Percentiles rank a stretch among this genome's conserved stretches.
Evolutionary conservation across 2,797 vertebrate genomes (phyloP).

Genomic region (Acanthurus tractus): DNA sequence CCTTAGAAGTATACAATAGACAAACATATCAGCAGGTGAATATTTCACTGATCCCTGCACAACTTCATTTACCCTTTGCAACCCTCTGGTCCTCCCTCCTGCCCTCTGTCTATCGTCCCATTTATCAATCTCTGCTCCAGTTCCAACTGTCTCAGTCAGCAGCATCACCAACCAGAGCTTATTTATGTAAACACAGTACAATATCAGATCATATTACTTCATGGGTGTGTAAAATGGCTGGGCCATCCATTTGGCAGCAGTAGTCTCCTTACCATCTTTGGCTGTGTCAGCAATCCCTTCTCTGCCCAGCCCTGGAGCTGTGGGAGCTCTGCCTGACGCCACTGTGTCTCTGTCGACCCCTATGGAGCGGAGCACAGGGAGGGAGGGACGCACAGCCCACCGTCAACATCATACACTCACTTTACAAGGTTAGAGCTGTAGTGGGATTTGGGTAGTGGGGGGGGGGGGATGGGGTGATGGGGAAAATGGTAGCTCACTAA

Average conservation of each 20-base stretch:
- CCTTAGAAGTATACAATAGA: slow-evolving; percentile 8
- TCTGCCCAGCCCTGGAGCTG: slow-evolving; percentile 92
- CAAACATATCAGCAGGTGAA: slow-evolving; percentile 26
- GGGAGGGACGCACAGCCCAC: slow-evolving; percentile 77
- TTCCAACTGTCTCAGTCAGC: slow-evolving; percentile 69
- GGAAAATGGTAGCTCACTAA: slow-evolving; percentile 41
- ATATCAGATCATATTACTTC: slow-evolving; percentile 77
- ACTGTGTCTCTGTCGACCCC: slow-evolving; percentile 92
- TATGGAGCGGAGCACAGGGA: slow-evolving; percentile 85
- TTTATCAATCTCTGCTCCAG: slow-evolving; percentile 55
- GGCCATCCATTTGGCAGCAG: slow-evolving; percentile 77
- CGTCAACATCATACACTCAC: slow-evolving; percentile 85
- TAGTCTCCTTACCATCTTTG: slow-evolving; percentile 92
- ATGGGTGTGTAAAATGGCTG: slow-evolving; percentile 78
- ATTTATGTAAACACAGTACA: slow-evolving; percentile 72
- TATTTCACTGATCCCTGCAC: slow-evolving; percentile 22
- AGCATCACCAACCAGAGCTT: slow-evolving; percentile 67
- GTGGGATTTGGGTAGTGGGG: slow-evolving; percentile 54
- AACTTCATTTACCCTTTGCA: slow-evolving; percentile 13
- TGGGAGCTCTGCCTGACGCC: slow-evolving; percentile 91
- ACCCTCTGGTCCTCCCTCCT: slow-evolving; percentile 16
- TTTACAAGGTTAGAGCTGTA: slow-evolving; percentile 68
- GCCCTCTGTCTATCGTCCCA: slow-evolving; percentile 14
- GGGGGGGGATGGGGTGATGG: slow-evolving; percentile 18
- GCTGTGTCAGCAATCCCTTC: slow-evolving; percentile 92